A percentile compares a stretch with the other conserved stretches of the same genome.
Conservation (phyloP, 2,113 vertebrate species). For the Urocynchramus pylzowi region DNA sequence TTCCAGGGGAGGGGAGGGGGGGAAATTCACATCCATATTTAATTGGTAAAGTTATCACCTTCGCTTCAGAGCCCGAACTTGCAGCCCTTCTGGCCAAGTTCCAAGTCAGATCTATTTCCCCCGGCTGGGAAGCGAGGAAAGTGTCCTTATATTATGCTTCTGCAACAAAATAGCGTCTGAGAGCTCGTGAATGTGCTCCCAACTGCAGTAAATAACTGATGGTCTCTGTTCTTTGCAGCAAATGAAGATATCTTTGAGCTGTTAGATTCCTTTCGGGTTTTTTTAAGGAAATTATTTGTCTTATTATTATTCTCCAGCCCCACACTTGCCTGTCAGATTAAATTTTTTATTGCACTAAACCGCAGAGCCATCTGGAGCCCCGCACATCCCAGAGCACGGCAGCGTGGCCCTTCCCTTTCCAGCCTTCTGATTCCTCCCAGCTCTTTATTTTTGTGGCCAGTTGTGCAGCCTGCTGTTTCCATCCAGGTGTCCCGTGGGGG, state of each 20-base stretch:
- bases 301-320: conserved; percentile 49
- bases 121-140: not conserved
- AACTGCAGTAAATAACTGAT: not conserved
- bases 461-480: accelerated
- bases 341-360: conserved; percentile 67
- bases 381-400: not conserved
- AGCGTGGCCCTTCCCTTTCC: not conserved
- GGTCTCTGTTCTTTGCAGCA: not conserved
- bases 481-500: accelerated
- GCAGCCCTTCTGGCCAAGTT: conserved; percentile 13
- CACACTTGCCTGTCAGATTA: conserved; percentile 67
- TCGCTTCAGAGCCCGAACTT: conserved; percentile 31
- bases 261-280: not conserved
- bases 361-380: conserved; percentile 74
- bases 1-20: not conserved
- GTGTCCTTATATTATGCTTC: conserved; percentile 11
- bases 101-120: conserved; percentile 47
- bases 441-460: not conserved
- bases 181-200: not conserved
- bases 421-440: not conserved
- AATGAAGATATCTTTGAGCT: conserved; percentile 42
- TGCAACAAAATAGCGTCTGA: conserved; percentile 20
- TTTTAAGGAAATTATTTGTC: conserved; percentile 15
- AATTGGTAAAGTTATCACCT: conserved; percentile 69
- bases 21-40: conserved; percentile 28